These are phyloP conservation scores for Cephus runcator DNA, from an alignment of 2,888 invertebrate species.

Conservation along the genomic window DNA sequence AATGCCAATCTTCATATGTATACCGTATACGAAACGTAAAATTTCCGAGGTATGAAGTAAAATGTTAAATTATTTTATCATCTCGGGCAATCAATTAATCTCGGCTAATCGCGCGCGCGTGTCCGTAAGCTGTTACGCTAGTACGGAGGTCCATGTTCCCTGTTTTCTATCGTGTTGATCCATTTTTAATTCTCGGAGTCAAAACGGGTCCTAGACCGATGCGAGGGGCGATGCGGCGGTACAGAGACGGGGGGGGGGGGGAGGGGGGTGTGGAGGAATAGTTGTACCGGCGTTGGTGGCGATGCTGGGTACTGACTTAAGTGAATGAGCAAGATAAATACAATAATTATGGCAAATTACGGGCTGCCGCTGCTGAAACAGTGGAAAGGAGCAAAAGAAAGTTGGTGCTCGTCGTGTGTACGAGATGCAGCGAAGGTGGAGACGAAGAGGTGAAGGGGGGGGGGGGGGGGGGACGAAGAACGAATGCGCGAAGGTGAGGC, in stretches of 20 bases:
- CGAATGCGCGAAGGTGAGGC: not conserved
- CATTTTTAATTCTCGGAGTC: not conserved
- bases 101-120: not conserved
- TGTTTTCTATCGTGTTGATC: not conserved
- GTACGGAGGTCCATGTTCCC: not conserved
- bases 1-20: too few species aligned
- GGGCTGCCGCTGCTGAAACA: conserved; percentile 43
- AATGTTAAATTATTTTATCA: not conserved
- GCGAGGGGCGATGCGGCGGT: not conserved
- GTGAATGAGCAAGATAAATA: conserved; percentile 63
- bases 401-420: not conserved
- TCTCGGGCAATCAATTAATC: not conserved
- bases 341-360: conserved; percentile 49
- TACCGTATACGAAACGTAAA: not conserved
- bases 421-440: not conserved
- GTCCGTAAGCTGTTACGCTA: not conserved
- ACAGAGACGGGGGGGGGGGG: not conserved
- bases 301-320: conserved; percentile 39
- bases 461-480: not conserved
- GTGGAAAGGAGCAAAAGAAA: conserved; percentile 21
- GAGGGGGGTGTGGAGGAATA: not conserved
- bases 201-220: not conserved
- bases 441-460: not conserved
- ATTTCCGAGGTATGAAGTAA: not conserved
- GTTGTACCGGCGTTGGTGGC: not conserved